Percentiles rank a stretch among this genome's conserved stretches.
Conservation (phyloP, 2,888 invertebrate species). For the Allacma fusca region DNA sequence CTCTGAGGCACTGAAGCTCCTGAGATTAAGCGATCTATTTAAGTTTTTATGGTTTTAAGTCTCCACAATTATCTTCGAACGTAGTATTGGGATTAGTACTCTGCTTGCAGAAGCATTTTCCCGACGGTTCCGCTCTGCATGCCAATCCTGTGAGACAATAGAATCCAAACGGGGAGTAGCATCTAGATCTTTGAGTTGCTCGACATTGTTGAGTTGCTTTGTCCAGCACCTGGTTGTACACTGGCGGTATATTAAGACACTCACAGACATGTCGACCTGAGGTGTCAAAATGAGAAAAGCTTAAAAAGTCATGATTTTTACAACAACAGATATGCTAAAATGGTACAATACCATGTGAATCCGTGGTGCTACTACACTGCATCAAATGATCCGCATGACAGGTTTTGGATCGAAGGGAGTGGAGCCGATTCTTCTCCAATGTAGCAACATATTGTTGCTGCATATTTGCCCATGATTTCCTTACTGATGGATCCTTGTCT, state of each 20-base stretch:
- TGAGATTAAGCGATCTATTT: no score
- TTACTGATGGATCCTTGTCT: background rate
- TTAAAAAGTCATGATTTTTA: no score
- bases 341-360: background rate
- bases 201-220: background rate
- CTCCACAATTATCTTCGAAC: no score
- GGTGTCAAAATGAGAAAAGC: no score
- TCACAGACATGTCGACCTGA: background rate
- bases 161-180: conserved; percentile 23
- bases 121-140: background rate
- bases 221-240: background rate
- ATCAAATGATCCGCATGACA: conserved; percentile 21
- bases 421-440: background rate
- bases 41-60: no score
- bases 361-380: background rate
- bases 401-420: background rate
- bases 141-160: background rate
- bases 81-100: no score
- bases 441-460: background rate
- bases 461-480: background rate
- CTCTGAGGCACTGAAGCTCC: no score
- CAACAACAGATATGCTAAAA: background rate
- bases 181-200: background rate
- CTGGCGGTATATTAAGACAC: background rate
- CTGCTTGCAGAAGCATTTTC: background rate